Base-by-base conservation (phyloP, 1,140 invertebrate genomes). In the Proctacanthus coquilletti region DNA sequence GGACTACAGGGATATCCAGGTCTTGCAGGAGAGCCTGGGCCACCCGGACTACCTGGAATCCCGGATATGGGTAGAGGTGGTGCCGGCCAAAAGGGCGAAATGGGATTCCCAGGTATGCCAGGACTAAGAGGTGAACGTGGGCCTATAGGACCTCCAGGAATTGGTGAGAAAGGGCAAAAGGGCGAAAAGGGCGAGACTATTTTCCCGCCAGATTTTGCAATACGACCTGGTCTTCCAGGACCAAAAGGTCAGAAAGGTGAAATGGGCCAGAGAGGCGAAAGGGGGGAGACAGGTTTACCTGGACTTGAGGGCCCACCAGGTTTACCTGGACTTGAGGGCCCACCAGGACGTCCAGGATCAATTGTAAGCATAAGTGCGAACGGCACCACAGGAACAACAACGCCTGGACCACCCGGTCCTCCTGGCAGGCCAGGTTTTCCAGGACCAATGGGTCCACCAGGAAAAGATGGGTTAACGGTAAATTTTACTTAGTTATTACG, bases 1-100 rank as follows among this genome's bases (percentile, higher is more conserved):
- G 61, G 62, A 40, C 38, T 45, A 15, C 44, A 49, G 39, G 61
- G 61, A 33, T 42, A 51, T 36, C 40, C 38, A 14, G 60, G 64
- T 47, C 35, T 50, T 52, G 19, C 47, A 40, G 53, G 67, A 2
- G 31, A 46, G 5, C 43, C 46, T 27, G 63, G 64, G 21, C 36
- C 48, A 20, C 48, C 50, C 44, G 64, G 63, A 50, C 36, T 46
- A 23, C 47, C 48, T 20, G 51, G 66, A 19, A 36, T 42, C 23
- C 23, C 23, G 20, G 3, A n/a, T 18, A 5, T 4, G 3, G 40
- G 4, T 4, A 13, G 11, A 9, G 3, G 9, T 13, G 15, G 3
- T 4, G 27, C 11, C 15, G 27, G 15, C n/a, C 27, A 9, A 29
- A 29, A 13, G 15, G 27, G n/a, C n/a, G n/a, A n/a, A n/a, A n/a